Evolutionary conservation across 1,140 invertebrate species (phyloP), one percentile per base, ranked within the genome.

Genomic region (Sarcophaga bullata): DNA sequence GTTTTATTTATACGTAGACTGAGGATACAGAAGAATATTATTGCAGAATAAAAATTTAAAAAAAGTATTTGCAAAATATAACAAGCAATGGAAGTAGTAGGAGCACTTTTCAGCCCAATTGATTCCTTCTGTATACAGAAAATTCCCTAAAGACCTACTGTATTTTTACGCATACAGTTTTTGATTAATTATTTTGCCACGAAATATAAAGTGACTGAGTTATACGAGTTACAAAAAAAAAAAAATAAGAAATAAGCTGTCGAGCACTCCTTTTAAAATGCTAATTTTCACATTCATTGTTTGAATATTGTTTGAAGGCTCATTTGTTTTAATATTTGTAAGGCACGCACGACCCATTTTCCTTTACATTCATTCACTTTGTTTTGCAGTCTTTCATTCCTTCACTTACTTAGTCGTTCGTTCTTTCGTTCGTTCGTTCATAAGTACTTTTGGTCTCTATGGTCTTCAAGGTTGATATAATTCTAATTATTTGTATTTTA

Each of bases 101-200:
- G 25, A 4, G 25, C 1, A 37, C 25, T 37, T 37, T 37, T 37
- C 25, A 68, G 19, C 62, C 62, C 62, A 68, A 19, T 68, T 68
- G 19, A 68, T 68, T 19, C 62, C 7, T n/a, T 58, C 13, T n/a
- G n/a, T 78, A 17, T 17, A 78, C 50, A 37, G 25, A 37, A 37
- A 37, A 78, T 78, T 15, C 75, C 75, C 75, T 5, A 49, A 50
- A 78, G 75, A 78, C 75, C 75, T n/a, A n/a, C n/a, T 52, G 48
- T 78, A 78, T 50, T 52, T 78, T 78, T 78, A 78, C 48, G 75
- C 75, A 78, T 78, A 78, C 50, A 78, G 50, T 78, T 52, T 78
- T 78, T 78, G 75, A 78, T 78, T 78, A 78, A 78, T 78, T 78
- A 78, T 78, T 78, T 78, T 78, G 48, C 48, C 75, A 19, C 19